Evolutionary conservation across 2,797 vertebrate species (phyloP), one percentile per base, ranked within the genome.

Genomic region (Channa striata): DNA sequence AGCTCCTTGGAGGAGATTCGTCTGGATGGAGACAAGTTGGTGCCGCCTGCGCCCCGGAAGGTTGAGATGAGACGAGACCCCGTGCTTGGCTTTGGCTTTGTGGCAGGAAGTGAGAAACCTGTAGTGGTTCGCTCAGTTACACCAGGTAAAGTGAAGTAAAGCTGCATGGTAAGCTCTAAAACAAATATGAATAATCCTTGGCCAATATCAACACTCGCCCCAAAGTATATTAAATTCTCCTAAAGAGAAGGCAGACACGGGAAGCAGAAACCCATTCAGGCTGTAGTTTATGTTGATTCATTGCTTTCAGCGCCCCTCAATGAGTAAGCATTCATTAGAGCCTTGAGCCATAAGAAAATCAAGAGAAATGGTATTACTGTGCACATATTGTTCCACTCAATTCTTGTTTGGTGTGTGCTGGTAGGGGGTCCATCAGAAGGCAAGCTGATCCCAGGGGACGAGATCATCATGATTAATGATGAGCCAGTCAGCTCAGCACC

Each of bases 11-110:
- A 99, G 86, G 97, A 99, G 89, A 95, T 97, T 82, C 95, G 95
- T 77, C 92, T 97, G 80, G 97, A 98, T 77, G 96, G 94, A 86
- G 97, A 96, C 93, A 97, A 93, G 91, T 94, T 97, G 84, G 94
- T 95, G 83, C 96, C 96, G 91, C 97, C 97, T 53, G 70, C 95
- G 12, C 96, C 97, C 47, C 94, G 97, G 82, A 99, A 96, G 91
- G 96, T 99, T 91, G 97, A 98, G 90, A 99, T 99, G 98, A 96
- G 97, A 92, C 96, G 97, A 80, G 98, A 99, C 91, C 98, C 98
- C 7, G 96, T 99, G 68, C 95, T 99, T 82, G 97, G 97, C 81
- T 99, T 99, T 84, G 97, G 98, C 82, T 99, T 99, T 53, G 97
- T 99, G 89, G 97, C 98, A 66, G 98, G 98, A 86, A 99, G 98